Percentiles rank a stretch among this genome's conserved stretches.
Conservation (phyloP, 1,140 invertebrate species). For the Lucilia cuprina region DNA sequence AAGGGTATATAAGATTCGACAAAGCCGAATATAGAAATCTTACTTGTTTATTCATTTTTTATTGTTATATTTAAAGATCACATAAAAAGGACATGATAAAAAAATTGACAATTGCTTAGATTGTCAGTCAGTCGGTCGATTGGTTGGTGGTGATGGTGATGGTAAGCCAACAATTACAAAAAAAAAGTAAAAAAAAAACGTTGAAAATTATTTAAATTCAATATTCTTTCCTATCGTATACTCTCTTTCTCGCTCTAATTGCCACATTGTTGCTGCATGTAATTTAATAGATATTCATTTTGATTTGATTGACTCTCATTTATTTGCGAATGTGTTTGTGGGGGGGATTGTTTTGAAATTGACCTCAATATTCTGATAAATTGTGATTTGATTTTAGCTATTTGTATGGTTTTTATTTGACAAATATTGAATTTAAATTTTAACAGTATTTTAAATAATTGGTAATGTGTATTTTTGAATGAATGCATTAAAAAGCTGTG, state of each 20-base stretch:
- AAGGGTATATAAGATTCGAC: too few species aligned
- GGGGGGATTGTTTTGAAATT: neutral
- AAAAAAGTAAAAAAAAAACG: neutral
- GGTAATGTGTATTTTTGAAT: neutral
- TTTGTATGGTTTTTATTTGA: neutral
- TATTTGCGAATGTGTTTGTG: neutral
- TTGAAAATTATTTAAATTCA: neutral
- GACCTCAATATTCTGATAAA: neutral
- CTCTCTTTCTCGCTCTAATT: neutral
- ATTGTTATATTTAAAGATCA: neutral
- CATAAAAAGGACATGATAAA: neutral
- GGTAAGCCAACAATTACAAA: neutral
- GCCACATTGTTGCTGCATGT: neutral
- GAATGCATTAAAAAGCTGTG: neutral
- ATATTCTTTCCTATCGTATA: neutral
- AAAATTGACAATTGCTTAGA: conserved; percentile 2
- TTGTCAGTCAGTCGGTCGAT: neutral
- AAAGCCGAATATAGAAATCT: too few species aligned
- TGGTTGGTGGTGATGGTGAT: too few species aligned
- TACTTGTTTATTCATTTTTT: neutral
- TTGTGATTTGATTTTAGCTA: neutral
- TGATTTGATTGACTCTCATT: neutral
- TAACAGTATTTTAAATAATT: neutral
- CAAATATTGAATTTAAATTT: neutral
- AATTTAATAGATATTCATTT: neutral